Evolutionary conservation across 2,113 vertebrate genomes (phyloP), one percentile per base, ranked within the genome.

Genomic region (Chroicocephalus ridibundus): DNA sequence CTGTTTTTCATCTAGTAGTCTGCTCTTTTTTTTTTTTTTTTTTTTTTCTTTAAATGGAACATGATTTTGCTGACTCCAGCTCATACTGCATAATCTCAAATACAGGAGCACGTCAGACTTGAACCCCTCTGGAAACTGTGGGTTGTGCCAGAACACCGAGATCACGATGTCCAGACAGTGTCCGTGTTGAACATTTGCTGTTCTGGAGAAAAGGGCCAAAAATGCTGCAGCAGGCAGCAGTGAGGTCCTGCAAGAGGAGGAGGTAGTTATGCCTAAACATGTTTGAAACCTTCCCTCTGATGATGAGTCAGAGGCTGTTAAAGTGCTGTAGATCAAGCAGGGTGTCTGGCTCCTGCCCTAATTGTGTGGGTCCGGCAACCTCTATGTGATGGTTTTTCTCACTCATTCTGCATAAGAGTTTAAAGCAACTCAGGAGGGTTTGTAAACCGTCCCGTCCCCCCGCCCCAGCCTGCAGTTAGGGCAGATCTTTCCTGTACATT

Each of bases 261-360:
- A 80, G 77, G n/a, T 66, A 49, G 77, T 34, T 96, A 66, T 95
- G 91, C 83, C 93, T 89, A 16, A 85, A 82, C 81, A 57, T 24
- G 82, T 72, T 87, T 69, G 74, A 86, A 94, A 72, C 74, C 76
- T 94, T 90, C 52, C 25, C 51, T 88, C 69, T 86, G 82, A 52
- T 52, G 26, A 9, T 96, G 94, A 95, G 61, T 93, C 94, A 93
- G 82, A 96, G 62, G 36, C 76, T 93, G 62, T 64, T 82, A 4
- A 29, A 68, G 69, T 60, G 57, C 60, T 57, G 44, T 40, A 69
- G 38, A 87, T 93, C 2, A 1, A 49, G 64, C 84, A 60, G 26
- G 5, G 34, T 70, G 52, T 74, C 65, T 79, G 82, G 22, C 57
- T 94, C 38, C 55, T 90, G 75, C 80, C 34, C 38, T 93, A 15